Percentiles rank a stretch among this genome's conserved stretches.
These are phyloP conservation scores for Phengaris arion DNA, from an alignment of 2,888 invertebrate genomes.

Conservation along the genomic window DNA sequence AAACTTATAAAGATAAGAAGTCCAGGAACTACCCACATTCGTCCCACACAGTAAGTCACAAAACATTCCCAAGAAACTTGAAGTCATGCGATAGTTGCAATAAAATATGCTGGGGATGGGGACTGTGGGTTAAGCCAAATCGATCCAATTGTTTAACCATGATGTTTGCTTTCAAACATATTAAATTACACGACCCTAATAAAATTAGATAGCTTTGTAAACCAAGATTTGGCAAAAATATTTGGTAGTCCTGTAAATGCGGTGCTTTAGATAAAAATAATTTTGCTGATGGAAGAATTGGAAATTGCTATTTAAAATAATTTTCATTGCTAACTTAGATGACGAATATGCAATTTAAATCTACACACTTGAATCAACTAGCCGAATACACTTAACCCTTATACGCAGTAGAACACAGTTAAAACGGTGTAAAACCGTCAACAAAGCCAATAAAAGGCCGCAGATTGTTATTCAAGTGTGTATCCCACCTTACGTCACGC, in stretches of 20 bases:
- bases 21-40: not conserved
- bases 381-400: not conserved
- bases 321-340: too few species aligned
- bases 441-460: slow-evolving; percentile 43
- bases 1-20: not conserved
- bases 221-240: not conserved
- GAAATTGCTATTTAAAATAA: too few species aligned
- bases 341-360: not conserved
- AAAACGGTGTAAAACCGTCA: slow-evolving; percentile 35
- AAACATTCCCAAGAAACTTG: not conserved
- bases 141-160: not conserved
- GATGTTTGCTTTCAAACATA: slow-evolving; percentile 10
- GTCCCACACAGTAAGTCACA: not conserved
- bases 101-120: not conserved
- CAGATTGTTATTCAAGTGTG: slow-evolving; percentile 55
- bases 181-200: slow-evolving; percentile 7
- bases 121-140: not conserved
- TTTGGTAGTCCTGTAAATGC: not conserved
- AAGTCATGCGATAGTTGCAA: not conserved
- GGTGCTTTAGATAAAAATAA: not conserved
- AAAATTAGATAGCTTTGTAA: not conserved
- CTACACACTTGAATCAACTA: not conserved
- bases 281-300: too few species aligned
- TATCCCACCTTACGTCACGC: slow-evolving; percentile 55
- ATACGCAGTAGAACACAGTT: slow-evolving; percentile 34